These are phyloP conservation scores for Microchrysa polita DNA, from an alignment of 2,888 invertebrate genomes.

Conservation along the genomic window DNA sequence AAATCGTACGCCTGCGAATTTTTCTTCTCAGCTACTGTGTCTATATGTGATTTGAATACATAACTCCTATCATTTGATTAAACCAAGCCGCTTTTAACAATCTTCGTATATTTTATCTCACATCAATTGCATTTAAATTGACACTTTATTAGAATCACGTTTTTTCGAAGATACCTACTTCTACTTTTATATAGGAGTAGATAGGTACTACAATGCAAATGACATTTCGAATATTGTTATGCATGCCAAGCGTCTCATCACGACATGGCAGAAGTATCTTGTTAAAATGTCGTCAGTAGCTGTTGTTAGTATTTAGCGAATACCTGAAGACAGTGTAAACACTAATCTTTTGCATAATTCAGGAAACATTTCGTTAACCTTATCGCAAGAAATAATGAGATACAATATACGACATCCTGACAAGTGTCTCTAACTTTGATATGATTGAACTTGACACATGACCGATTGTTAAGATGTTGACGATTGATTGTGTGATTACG, in stretches of 20 bases:
- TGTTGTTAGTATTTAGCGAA: no score
- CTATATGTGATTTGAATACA: no score
- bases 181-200: slow-evolving; percentile 17
- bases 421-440: background rate
- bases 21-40: no score
- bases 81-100: background rate
- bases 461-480: background rate
- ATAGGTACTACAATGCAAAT: background rate
- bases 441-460: slow-evolving; percentile 22
- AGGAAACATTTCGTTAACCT: background rate
- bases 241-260: no score
- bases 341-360: slow-evolving; percentile 7
- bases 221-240: no score
- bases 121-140: slow-evolving; percentile 30
- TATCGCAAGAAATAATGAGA: no score
- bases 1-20: no score
- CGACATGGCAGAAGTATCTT: no score
- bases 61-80: no score
- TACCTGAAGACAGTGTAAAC: no score
- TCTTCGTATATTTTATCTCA: background rate
- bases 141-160: slow-evolving; percentile 41
- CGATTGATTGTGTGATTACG: background rate
- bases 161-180: slow-evolving; percentile 24
- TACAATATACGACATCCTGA: background rate
- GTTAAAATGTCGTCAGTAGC: no score